Evolutionary conservation across 2,888 invertebrate species (phyloP), one percentile per base, ranked within the genome.

Genomic region (Thymelicus lineola): DNA sequence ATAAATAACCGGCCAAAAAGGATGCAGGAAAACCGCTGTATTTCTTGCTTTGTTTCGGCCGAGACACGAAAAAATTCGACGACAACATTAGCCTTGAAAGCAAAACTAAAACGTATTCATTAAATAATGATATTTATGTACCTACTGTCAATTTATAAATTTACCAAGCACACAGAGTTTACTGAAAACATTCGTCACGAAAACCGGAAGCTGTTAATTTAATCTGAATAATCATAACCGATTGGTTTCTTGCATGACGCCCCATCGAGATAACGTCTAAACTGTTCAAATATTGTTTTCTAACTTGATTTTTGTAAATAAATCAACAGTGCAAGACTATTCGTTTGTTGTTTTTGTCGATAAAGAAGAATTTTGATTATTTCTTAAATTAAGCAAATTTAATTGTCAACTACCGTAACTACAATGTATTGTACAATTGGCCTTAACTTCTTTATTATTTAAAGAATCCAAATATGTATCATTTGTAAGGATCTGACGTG

Each of bases 211-310:
- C 59, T 80, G 79, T 78, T 72, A 79, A 74, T 72, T 80, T 82
- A 81, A 83, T 82, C 82, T 83, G 77, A 81, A 80, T 80, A 80
- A 79, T 80, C 71, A 72, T 87, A 86, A 87, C 83, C 80, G 86
- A 87, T 77, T 72, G 74, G 82, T 80, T 82, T 83, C 74, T 87
- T 72, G 87, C 87, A 86, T 87, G 87, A 71, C 73, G 57, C 57
- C 61, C 53, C 42, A 46, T 68, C 73, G 71, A 68, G 67, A 68
- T 72, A 71, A 69, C 50, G 67, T 45, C 65, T 59, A 57, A 36
- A n/a, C 64, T 71, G 71, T 59, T 64, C 66, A 69, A 71, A 74
- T 72, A 72, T 71, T 72, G 66, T 53, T 48, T 71, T 72, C 53
- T 57, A 60, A 12, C 60, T 58, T 69, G 58, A 63, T 69, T 69